Evolutionary conservation across 2,888 invertebrate genomes (phyloP), one percentile per base, ranked within the genome.

Genomic region (Philhelius pedissequus): DNA sequence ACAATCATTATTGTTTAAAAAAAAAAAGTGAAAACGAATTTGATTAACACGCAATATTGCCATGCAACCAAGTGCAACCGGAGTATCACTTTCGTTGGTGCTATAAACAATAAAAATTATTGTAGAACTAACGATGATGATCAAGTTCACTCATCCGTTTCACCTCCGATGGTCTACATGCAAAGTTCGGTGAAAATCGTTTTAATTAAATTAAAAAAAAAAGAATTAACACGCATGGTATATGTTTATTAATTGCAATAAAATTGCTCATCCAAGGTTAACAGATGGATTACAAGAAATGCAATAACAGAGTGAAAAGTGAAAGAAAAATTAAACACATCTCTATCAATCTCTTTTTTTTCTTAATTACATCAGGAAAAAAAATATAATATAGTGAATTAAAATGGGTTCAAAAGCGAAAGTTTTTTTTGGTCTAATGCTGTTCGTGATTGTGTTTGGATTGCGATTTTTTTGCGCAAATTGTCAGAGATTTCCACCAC

Each of bases 341-440:
- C 30, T 13, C 35, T 50, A 40, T 77, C 18, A 50, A 27, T 38
- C 35, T 62, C 7, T 25, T 35, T 15, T 38, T 20, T 66, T 38
- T 25, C 52, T 64, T 66, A 60, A 73, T 74, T 62, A 38, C 60
- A 62, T 60, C 54, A 18, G 32, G 30, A 18, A 45, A 64, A 40
- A 38, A 58, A 66, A 35, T 45, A 43, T 32, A 56, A 73, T n/a
- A 52, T 68, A 62, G 43, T 18, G 27, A 30, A 62, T 18, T 27
- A 40, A 62, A 56, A 87, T 87, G 87, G 87, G 86, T 66, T 76
- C 86, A 74, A 86, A 83, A 87, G 86, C 74, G 68, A 87, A 87
- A 87, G 80, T 87, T 58, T 62, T 86, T 7, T 82, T 84, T 38
- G 84, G 86, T 58, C 66, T 87, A 32, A 45, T 87, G 38, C 40